These are phyloP conservation scores for Tillus elongatus DNA, from an alignment of 2,888 invertebrate species.

Conservation along the genomic window DNA sequence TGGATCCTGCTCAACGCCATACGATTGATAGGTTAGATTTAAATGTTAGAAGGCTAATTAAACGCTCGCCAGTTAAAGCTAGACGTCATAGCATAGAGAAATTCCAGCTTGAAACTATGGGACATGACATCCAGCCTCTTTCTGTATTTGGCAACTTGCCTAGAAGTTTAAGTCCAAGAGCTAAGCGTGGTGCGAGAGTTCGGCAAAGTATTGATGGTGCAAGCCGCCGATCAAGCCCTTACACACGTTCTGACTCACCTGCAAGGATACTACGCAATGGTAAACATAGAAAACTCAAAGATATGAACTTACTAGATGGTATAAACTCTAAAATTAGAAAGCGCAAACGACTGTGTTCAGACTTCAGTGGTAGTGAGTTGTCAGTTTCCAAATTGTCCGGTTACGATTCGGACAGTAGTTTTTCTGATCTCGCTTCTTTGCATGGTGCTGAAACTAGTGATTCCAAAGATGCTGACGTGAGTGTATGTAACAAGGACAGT, in stretches of 20 bases:
- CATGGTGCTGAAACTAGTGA: constrained; percentile 31
- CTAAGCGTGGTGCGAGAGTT: constrained; percentile 29
- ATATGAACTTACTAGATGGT: constrained; percentile 48
- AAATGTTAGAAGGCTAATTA: constrained; percentile 33
- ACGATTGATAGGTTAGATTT: constrained; percentile 40
- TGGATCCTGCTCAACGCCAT: constrained; percentile 34
- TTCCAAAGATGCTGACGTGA: constrained; percentile 19
- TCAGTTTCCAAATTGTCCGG: constrained; percentile 53
- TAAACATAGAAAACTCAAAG: constrained; percentile 54
- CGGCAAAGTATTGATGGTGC: constrained; percentile 30
- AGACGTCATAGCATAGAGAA: constrained; percentile 41
- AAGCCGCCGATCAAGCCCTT: constrained; percentile 42
- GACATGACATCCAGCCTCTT: constrained; percentile 19
- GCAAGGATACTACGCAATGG: constrained; percentile 57
- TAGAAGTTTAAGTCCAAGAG: constrained; percentile 33
- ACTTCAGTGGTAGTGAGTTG: constrained; percentile 51
- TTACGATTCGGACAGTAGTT: constrained; percentile 55
- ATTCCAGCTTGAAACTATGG: constrained; percentile 24
- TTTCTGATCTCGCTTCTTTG: constrained; percentile 45
- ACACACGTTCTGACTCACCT: constrained; percentile 51
- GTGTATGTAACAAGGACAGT: constrained; percentile 18
- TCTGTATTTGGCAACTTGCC: constrained; percentile 31
- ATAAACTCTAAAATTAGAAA: constrained; percentile 46
- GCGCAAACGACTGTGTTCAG: constrained; percentile 49
- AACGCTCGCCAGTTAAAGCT: constrained; percentile 24